Evolutionary conservation across 2,888 invertebrate species (phyloP).

Genomic region (Nomada lathburiana): DNA sequence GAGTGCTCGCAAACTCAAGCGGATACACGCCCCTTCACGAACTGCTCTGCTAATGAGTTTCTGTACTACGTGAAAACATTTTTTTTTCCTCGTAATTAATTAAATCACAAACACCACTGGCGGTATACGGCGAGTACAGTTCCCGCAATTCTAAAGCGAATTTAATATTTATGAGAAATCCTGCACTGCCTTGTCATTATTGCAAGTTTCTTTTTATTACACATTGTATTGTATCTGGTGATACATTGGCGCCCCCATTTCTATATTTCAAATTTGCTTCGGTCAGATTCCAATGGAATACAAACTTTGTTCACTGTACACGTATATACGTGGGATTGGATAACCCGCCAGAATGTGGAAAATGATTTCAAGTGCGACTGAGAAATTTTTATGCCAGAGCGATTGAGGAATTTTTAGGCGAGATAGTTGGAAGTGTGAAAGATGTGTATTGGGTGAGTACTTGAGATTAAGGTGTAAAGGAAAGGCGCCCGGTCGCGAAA

Average conservation of each 20-base stretch:
- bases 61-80: slow-evolving; percentile 46
- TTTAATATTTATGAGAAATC: slow-evolving; percentile 54
- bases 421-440: no score
- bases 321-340: no score
- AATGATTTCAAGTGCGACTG: no score
- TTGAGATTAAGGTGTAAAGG: no score
- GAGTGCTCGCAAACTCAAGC: slow-evolving; percentile 41
- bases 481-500: no score
- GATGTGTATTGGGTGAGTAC: no score
- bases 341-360: no score
- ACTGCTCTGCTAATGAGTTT: slow-evolving; percentile 53
- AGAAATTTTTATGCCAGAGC: no score
- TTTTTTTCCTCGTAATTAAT: slow-evolving; percentile 56
- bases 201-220: neutral
- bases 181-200: slow-evolving; percentile 8
- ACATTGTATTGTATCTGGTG: neutral
- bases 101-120: slow-evolving; percentile 36
- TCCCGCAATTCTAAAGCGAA: slow-evolving; percentile 24
- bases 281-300: neutral
- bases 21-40: slow-evolving; percentile 41
- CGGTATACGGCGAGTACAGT: neutral
- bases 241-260: no score
- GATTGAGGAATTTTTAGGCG: no score
- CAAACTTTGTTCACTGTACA: neutral
- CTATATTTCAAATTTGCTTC: no score